Evolutionary conservation across 2,113 vertebrate genomes (phyloP).

Genomic region (Trematocara macrostoma): DNA sequence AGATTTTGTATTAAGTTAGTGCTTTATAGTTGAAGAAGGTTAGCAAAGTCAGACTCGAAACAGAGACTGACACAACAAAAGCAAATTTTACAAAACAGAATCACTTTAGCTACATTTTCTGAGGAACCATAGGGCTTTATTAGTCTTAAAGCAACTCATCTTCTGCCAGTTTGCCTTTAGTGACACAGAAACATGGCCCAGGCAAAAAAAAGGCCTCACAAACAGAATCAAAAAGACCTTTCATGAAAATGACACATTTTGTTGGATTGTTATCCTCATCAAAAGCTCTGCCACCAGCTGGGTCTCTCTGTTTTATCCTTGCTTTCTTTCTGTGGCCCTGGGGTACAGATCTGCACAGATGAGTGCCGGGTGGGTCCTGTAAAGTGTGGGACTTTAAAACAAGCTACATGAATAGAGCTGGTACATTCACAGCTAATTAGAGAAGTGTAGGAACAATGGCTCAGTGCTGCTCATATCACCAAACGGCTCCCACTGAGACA

Average conservation of each 20-base stretch:
- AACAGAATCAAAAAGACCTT: conserved; percentile 19
- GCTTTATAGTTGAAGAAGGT: not conserved
- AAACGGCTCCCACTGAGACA: not conserved
- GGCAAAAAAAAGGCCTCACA: not conserved
- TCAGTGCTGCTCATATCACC: not conserved
- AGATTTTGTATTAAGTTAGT: not conserved
- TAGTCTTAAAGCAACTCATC: conserved; percentile 10
- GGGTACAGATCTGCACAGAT: conserved; percentile 30
- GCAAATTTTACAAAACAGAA: not conserved
- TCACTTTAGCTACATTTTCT: not conserved
- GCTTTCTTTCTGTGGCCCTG: conserved; percentile 4
- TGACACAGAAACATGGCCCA: conserved; percentile 2
- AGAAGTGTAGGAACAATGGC: conserved; percentile 21
- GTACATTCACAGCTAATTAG: conserved; percentile 22
- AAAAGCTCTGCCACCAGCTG: conserved; percentile 22
- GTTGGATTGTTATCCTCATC: conserved; percentile 41
- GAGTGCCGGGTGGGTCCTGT: conserved; percentile 12
- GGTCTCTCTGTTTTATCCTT: not conserved
- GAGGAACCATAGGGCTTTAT: not conserved
- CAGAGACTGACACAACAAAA: not conserved
- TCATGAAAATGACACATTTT: conserved; percentile 40
- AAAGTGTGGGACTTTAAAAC: conserved; percentile 28
- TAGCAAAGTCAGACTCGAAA: not conserved
- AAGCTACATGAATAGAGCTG: conserved; percentile 5
- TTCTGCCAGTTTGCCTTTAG: conserved; percentile 8